Percentiles rank a stretch among this genome's conserved stretches.
phyloP scores from a whole-genome alignment of 2,888 invertebrate genomes.

The Cephus pulcher region DNA sequence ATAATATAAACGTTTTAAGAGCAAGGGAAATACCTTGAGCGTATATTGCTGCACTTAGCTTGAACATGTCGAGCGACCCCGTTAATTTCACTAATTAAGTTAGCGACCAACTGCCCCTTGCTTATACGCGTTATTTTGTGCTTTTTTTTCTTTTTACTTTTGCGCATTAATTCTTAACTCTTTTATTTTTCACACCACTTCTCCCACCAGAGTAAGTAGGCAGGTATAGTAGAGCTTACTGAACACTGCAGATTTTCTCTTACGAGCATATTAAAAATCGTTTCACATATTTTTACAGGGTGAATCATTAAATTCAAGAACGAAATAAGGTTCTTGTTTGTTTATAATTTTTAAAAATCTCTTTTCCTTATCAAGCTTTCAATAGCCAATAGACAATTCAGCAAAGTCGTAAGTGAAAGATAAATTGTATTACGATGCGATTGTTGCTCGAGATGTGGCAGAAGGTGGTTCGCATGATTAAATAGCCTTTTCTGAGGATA shows the following conservation, averaged over 20 bases:
- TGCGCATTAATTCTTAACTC: conserved; percentile 30
- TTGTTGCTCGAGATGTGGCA: neutral
- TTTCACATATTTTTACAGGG: neutral
- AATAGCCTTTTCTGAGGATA: neutral
- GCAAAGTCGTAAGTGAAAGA: neutral
- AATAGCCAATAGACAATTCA: neutral
- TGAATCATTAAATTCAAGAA: neutral
- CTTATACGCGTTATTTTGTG: conserved; percentile 45
- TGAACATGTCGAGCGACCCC: conserved; percentile 51
- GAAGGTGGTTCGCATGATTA: neutral
- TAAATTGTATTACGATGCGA: neutral
- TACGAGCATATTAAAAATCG: neutral
- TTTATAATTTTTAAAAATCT: conserved; percentile 23
- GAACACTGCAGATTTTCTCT: neutral
- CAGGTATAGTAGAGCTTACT: neutral
- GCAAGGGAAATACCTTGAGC: conserved; percentile 40
- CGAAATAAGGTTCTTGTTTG: neutral
- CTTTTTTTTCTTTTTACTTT: conserved; percentile 25
- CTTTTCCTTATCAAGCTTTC: conserved; percentile 4
- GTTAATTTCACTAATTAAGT: conserved; percentile 66
- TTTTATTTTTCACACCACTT: conserved; percentile 31
- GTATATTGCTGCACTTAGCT: conserved; percentile 50
- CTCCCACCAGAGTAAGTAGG: conserved; percentile 18
- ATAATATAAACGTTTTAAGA: conserved; percentile 48
- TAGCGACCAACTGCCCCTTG: conserved; percentile 48